Evolutionary conservation across 1,140 invertebrate species (phyloP).

Genomic region (Cotesia typhae): DNA sequence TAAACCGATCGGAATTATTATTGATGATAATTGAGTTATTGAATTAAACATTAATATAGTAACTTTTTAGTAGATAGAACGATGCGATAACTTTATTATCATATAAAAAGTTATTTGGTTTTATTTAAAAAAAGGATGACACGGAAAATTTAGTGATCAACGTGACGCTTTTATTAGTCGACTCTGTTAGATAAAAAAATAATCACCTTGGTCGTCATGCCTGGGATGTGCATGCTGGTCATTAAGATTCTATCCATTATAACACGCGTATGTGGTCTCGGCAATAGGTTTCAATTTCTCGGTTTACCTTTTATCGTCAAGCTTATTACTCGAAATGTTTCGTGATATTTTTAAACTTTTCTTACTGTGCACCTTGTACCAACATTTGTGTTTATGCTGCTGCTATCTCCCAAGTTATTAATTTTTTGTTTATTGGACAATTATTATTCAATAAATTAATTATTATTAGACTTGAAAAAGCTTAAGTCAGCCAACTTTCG

Average conservation of each 20-base stretch:
- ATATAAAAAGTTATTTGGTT: no score
- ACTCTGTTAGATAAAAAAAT: not conserved
- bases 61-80: no score
- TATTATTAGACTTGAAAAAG: no score
- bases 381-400: not conserved
- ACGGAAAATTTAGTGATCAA: slow-evolving; percentile 1
- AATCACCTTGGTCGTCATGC: not conserved
- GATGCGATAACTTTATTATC: no score
- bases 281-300: slow-evolving; percentile 25
- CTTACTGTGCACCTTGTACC: not conserved
- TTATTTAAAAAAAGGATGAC: not conserved
- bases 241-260: slow-evolving; percentile 18
- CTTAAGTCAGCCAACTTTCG: no score
- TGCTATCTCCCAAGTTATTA: not conserved
- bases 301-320: not conserved
- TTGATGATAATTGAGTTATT: slow-evolving; percentile 1
- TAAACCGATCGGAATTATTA: not conserved
- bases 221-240: slow-evolving; percentile 8
- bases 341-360: not conserved
- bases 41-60: not conserved
- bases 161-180: not conserved
- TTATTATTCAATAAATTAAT: no score
- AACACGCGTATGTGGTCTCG: slow-evolving; percentile 9
- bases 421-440: not conserved
- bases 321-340: slow-evolving; percentile 1